Base-by-base conservation (phyloP, 2,113 vertebrate species). In the Paracanthobrama guichenoti region DNA sequence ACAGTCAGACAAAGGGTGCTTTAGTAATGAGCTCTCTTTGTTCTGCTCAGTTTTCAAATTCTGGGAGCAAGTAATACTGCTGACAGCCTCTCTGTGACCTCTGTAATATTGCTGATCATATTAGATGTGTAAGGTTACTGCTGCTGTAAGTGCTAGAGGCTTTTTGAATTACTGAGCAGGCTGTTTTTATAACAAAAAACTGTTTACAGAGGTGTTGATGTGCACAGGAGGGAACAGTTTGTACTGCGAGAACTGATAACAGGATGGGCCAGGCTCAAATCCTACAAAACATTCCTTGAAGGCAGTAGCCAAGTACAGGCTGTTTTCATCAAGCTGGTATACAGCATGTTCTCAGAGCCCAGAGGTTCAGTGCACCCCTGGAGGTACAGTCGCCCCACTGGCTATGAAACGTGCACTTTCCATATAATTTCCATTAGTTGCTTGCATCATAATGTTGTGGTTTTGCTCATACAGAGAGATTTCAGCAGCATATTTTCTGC, bases 11-110 rank as follows among this genome's bases (percentile, higher is more conserved):
- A n/a, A 46, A 12, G 46, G n/a, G n/a, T 20, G 39, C 14, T 64
- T 79, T 79, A 79, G 64, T 64, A 42, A 79, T 5, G 48, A 55
- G 48, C 26, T 26, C 28, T 24, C 55, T 60, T 60, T 78, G 11
- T 39, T 44, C 14, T 24, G 12, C 55, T 24, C 31, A 24, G 31
- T 79, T 79, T 46, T 62, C 0, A 2, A 35, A 39, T 26, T 79
- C 77, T 62, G 77, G n/a, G 39, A 64, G 77, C 57, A 62, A 79
- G 46, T 62, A 20, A 62, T 79, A 64, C 46, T 0, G 57, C 77
- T 79, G 77, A 79, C 77, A 64, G 77, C 77, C 39, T 62, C 39
- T 79, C 39, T 2, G 77, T 62, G 77, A 79, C 77, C 77, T 79
- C 39, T 28, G 77, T 79, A 79, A 79, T 64, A 79, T 28, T 46